phyloP scores from a whole-genome alignment of 2,113 vertebrate species.

The Sylvilagus bachmani region DNA sequence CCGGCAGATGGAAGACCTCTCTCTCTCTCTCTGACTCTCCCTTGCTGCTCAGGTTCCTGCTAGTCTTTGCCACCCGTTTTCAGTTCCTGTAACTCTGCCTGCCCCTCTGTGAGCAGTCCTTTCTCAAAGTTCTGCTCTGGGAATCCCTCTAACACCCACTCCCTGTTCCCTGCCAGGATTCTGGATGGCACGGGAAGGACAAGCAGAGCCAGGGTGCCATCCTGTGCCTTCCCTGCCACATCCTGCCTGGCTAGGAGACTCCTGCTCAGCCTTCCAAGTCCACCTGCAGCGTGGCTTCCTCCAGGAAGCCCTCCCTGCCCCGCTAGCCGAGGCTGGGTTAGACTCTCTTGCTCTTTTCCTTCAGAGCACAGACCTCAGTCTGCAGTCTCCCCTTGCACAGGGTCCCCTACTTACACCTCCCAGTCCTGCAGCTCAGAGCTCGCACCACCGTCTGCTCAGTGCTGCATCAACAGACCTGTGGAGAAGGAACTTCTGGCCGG shows the following conservation, averaged over 20 bases:
- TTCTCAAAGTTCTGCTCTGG: background rate
- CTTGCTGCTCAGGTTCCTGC: background rate
- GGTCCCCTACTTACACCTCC: fast-evolving
- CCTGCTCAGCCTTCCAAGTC: background rate
- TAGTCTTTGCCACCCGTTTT: background rate
- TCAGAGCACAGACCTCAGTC: background rate
- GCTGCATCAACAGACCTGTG: background rate
- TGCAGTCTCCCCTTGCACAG: background rate
- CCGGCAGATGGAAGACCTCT: too few species aligned
- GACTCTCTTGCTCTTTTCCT: background rate
- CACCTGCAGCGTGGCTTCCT: background rate
- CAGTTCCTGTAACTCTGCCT: background rate
- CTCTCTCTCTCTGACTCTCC: background rate
- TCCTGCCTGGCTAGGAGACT: background rate
- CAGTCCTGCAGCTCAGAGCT: background rate
- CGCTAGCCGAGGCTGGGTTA: background rate
- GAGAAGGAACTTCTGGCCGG: background rate
- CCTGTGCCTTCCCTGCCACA: background rate
- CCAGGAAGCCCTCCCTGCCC: background rate
- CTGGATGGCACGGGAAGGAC: background rate
- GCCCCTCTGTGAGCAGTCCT: background rate
- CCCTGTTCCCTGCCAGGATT: background rate
- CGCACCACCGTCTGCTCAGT: background rate
- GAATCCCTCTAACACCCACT: fast-evolving
- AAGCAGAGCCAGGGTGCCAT: background rate